phyloP scores from a whole-genome alignment of 2,797 vertebrate species.

The Pipistrellus nathusii region DNA sequence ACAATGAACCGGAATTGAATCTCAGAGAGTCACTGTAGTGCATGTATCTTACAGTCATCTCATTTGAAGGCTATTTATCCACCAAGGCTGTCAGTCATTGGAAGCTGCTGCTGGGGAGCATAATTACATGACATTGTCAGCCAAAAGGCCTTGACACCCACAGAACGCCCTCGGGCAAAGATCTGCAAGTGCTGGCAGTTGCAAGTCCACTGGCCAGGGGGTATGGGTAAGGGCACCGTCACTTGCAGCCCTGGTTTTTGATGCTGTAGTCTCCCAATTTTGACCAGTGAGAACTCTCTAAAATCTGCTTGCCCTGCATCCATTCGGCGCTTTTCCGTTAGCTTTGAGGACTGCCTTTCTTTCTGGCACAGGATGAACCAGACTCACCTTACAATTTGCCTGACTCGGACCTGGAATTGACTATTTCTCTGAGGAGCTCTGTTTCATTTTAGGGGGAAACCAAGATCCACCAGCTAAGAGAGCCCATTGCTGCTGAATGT shows the following conservation, averaged over 20 bases:
- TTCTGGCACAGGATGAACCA: background rate
- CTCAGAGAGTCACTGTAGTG: background rate
- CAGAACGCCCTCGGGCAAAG: background rate
- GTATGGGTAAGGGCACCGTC: background rate
- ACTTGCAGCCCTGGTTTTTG: conserved; percentile 15
- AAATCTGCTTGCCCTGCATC: background rate
- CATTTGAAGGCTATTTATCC: conserved; percentile 34
- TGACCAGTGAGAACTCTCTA: background rate
- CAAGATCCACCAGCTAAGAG: conserved; percentile 17
- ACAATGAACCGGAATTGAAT: background rate
- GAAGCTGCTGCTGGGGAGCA: background rate
- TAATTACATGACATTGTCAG: conserved; percentile 26
- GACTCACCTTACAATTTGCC: background rate
- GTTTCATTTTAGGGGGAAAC: background rate
- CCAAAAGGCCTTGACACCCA: background rate
- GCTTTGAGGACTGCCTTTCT: conserved; percentile 3
- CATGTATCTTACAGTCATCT: background rate
- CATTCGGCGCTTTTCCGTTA: background rate
- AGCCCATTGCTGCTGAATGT: background rate
- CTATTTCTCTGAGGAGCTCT: background rate
- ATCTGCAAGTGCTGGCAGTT: background rate
- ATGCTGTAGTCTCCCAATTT: background rate
- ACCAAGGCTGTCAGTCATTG: background rate
- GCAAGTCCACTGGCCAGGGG: background rate
- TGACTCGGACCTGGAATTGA: background rate